Conservation (phyloP, 2,888 invertebrate species). For the Cataglyphis livida region DNA sequence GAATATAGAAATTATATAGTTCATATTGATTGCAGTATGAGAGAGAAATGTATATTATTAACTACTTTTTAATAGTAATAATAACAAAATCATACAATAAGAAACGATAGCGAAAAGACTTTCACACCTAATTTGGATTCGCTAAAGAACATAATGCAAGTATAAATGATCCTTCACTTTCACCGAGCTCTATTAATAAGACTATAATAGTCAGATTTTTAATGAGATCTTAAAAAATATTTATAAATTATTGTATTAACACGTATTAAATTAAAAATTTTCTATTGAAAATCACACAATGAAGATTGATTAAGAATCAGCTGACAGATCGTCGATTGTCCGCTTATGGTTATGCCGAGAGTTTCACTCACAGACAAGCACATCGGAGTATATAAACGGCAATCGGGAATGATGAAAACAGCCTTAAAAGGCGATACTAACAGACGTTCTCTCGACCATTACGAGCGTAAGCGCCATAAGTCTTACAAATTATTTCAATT, state of each 20-base stretch:
- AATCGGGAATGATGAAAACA: conserved; percentile 59
- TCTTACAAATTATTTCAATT: neutral
- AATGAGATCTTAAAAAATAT: neutral
- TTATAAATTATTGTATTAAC: conserved; percentile 7
- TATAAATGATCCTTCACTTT: conserved; percentile 18
- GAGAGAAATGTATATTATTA: conserved; percentile 4
- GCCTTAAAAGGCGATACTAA: conserved; percentile 61
- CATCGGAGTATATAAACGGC: conserved; percentile 24
- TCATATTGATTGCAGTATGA: neutral
- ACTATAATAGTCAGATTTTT: neutral
- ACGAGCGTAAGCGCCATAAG: neutral
- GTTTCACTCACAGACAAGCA: conserved; percentile 34
- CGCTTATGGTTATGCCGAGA: conserved; percentile 45
- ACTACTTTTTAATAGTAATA: conserved; percentile 3
- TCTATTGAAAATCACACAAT: conserved; percentile 29
- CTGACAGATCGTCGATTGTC: conserved; percentile 42
- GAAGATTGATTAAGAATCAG: conserved; percentile 37
- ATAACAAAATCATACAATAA: conserved; percentile 1
- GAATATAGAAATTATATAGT: neutral
- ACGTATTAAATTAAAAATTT: neutral
- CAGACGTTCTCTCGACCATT: conserved; percentile 15
- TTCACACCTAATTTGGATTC: conserved; percentile 40
- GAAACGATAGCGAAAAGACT: conserved; percentile 10
- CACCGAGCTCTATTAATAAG: neutral
- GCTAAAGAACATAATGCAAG: conserved; percentile 2